A percentile compares a stretch with the other conserved stretches of the same genome.
Conservation (phyloP, 2,888 invertebrate genomes). For the Agriopis leucophaearia region DNA sequence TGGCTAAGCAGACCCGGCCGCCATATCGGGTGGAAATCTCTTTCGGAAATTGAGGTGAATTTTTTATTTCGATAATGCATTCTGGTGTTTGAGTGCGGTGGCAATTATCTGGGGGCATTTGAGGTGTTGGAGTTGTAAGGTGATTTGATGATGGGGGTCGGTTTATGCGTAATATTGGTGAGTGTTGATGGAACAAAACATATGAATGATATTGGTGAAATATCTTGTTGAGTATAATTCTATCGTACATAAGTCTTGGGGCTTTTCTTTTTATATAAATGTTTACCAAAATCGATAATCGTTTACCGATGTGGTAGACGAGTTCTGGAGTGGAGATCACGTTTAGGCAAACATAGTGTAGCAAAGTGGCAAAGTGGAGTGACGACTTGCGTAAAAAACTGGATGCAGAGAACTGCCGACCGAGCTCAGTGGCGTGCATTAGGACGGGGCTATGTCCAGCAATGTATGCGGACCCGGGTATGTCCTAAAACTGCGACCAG, state of each 20-base stretch:
- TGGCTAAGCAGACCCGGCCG: conserved; percentile 54
- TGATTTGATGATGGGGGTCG: conserved; percentile 71
- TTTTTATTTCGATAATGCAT: conserved; percentile 83
- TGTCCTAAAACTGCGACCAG: too few relatives aligned
- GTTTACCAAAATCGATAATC: too few relatives aligned
- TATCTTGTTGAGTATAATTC: background rate
- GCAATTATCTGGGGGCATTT: conserved; percentile 72
- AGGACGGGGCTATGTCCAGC: too few relatives aligned
- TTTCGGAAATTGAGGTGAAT: conserved; percentile 76
- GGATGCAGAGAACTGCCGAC: too few relatives aligned
- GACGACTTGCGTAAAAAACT: too few relatives aligned
- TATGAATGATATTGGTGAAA: background rate
- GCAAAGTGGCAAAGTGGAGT: too few relatives aligned
- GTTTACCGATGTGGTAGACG: too few relatives aligned
- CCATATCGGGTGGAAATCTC: conserved; percentile 78
- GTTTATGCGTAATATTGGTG: conserved; percentile 49
- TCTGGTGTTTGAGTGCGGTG: conserved; percentile 43
- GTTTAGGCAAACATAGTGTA: too few relatives aligned
- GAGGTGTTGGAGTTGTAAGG: conserved; percentile 63
- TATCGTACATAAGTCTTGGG: background rate
- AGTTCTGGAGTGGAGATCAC: too few relatives aligned
- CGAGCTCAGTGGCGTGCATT: too few relatives aligned
- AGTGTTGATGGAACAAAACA: background rate
- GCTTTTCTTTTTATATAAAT: too few relatives aligned
- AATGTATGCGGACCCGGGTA: too few relatives aligned